Evolutionary conservation across 2,113 vertebrate species (phyloP).

Genomic region (Toxotes chatareus): DNA sequence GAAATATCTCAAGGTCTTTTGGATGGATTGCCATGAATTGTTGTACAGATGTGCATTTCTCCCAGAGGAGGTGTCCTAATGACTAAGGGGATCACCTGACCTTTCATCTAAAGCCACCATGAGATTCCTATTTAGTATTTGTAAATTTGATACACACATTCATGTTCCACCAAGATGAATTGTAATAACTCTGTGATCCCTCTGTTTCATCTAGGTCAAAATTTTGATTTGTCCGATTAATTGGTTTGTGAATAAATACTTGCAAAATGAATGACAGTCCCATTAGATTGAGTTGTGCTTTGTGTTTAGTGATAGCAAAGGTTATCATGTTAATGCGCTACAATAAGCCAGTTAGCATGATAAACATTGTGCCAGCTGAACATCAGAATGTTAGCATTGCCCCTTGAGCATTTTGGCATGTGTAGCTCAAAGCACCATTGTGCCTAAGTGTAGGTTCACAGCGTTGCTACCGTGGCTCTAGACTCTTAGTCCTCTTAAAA

Average conservation of each 20-base stretch:
- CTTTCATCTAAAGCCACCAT: neutral
- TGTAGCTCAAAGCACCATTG: neutral
- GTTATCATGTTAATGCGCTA: no score
- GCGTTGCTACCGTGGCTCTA: no score
- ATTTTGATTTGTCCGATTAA: neutral
- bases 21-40: slow-evolving; percentile 11
- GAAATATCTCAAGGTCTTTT: slow-evolving; percentile 7
- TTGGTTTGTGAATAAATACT: neutral
- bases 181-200: neutral
- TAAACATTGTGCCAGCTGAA: neutral
- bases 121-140: neutral
- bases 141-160: neutral
- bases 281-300: no score
- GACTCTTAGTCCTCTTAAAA: no score
- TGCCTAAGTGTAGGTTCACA: neutral
- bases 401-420: neutral
- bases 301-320: neutral
- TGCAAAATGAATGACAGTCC: neutral
- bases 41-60: slow-evolving; percentile 3
- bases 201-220: neutral
- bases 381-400: neutral
- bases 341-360: neutral
- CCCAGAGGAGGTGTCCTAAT: neutral
- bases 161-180: neutral
- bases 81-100: neutral